Evolutionary conservation across 2,113 vertebrate genomes (phyloP).

Genomic region (Butorides virescens): DNA sequence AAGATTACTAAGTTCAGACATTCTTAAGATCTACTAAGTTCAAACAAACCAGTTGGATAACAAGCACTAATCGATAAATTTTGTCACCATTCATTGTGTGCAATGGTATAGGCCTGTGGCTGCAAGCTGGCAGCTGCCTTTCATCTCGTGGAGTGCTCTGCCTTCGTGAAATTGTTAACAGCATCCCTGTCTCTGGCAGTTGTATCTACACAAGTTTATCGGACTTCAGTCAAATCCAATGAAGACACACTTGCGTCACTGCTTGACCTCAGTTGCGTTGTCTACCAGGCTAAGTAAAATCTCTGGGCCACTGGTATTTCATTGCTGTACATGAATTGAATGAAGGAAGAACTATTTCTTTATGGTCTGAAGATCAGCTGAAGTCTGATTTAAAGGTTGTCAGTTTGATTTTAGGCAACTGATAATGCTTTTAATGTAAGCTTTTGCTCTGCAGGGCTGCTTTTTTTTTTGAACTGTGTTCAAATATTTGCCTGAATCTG

Average conservation of each 20-base stretch:
- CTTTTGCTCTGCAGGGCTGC: not conserved
- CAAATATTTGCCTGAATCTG: not conserved
- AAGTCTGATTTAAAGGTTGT: not conserved
- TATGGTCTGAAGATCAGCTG: not conserved
- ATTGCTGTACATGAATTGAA: not conserved
- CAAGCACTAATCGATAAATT: not conserved
- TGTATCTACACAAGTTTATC: not conserved
- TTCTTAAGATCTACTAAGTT: not conserved
- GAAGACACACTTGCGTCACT: not conserved
- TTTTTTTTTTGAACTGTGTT: not conserved
- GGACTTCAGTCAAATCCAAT: not conserved
- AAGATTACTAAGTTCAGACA: not conserved
- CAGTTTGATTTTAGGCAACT: not conserved
- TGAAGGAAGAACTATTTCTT: not conserved
- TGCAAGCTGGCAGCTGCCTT: conserved; percentile 10
- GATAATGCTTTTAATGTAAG: not conserved
- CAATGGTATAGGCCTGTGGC: not conserved
- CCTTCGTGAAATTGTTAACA: not conserved
- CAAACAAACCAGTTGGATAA: not conserved
- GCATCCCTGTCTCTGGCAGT: not conserved
- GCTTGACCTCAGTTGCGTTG: not conserved
- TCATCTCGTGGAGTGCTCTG: not conserved
- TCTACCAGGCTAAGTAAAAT: not conserved
- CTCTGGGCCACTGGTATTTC: not conserved
- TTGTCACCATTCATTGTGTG: not conserved